Conservation (phyloP, 2,888 invertebrate genomes). For the Tiphia femorata region DNA sequence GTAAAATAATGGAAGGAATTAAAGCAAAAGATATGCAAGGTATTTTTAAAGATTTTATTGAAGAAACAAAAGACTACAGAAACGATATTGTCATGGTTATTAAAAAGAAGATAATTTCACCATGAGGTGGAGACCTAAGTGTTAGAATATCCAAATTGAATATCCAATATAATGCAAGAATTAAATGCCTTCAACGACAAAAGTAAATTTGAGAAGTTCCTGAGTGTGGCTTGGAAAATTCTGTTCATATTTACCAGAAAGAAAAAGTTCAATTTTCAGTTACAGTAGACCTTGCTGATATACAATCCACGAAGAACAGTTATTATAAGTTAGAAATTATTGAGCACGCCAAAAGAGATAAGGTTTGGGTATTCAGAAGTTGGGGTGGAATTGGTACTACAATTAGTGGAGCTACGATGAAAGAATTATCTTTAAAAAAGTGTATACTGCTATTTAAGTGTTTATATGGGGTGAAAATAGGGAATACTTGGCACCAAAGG, state of each 20-base stretch:
- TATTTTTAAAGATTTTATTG: constrained; percentile 82
- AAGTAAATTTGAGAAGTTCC: constrained; percentile 77
- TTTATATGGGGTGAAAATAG: constrained; percentile 82
- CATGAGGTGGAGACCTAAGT: constrained; percentile 84
- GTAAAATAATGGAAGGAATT: constrained; percentile 76
- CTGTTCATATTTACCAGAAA: constrained; percentile 82
- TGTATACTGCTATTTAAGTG: constrained; percentile 77
- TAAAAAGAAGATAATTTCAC: constrained; percentile 80
- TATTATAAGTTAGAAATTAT: constrained; percentile 95
- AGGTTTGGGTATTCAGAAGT: constrained; percentile 86
- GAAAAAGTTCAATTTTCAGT: constrained; percentile 78
- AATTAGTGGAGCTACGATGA: constrained; percentile 82
- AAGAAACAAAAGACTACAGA: constrained; percentile 75
- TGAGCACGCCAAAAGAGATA: constrained; percentile 76
- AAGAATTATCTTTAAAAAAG: constrained; percentile 70
- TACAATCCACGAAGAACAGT: constrained; percentile 90
- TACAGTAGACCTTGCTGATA: constrained; percentile 87
- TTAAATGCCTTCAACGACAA: constrained; percentile 73
- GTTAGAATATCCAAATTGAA: constrained; percentile 72
- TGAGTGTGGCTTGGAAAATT: constrained; percentile 83
- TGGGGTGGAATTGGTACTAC: constrained; percentile 99
- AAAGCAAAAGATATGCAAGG: constrained; percentile 82
- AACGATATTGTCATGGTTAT: constrained; percentile 77
- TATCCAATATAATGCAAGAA: constrained; percentile 72
- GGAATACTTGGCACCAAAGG: constrained; percentile 82